phyloP scores from a whole-genome alignment of 1,140 invertebrate species.

The Formica selysi region DNA sequence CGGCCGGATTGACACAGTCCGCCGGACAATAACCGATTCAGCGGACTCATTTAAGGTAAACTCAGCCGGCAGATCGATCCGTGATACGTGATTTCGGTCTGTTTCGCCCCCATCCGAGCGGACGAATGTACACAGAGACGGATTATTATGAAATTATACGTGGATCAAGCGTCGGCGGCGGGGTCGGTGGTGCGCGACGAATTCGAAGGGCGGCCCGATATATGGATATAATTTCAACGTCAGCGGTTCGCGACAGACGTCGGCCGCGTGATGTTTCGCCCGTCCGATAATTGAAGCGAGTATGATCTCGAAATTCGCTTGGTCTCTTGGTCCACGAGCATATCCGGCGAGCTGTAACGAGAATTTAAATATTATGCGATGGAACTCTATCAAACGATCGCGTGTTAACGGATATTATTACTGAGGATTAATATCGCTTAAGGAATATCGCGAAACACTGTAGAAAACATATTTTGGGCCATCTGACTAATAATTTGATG shows the following conservation, averaged over 20 bases:
- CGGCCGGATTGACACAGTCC: slow-evolving; percentile 63
- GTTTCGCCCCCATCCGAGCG: slow-evolving; percentile 46
- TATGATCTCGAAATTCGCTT: slow-evolving; percentile 15
- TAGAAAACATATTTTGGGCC: not conserved
- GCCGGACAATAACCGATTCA: slow-evolving; percentile 67
- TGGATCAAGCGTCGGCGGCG: slow-evolving; percentile 68
- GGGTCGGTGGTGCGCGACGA: slow-evolving; percentile 48
- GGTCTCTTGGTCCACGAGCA: not conserved
- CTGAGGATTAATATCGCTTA: slow-evolving; percentile 6
- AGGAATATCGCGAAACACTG: slow-evolving; percentile 10
- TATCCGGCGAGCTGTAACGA: slow-evolving; percentile 24
- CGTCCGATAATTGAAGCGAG: slow-evolving; percentile 55
- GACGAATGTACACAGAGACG: slow-evolving; percentile 70
- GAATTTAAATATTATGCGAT: slow-evolving; percentile 55
- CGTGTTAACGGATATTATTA: slow-evolving; percentile 34
- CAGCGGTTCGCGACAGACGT: slow-evolving; percentile 23
- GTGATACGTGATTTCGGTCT: slow-evolving; percentile 76
- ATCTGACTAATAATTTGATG: not conserved
- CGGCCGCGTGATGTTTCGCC: slow-evolving; percentile 49
- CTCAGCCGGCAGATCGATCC: slow-evolving; percentile 68
- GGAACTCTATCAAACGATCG: slow-evolving; percentile 2
- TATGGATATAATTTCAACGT: slow-evolving; percentile 46
- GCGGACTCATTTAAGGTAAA: slow-evolving; percentile 76
- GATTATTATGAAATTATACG: slow-evolving; percentile 80
- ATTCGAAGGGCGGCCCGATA: slow-evolving; percentile 55